A percentile compares a stretch with the other conserved stretches of the same genome.
These are phyloP conservation scores for Myotis daubentonii DNA, from an alignment of 2,797 vertebrate genomes.

Conservation along the genomic window DNA sequence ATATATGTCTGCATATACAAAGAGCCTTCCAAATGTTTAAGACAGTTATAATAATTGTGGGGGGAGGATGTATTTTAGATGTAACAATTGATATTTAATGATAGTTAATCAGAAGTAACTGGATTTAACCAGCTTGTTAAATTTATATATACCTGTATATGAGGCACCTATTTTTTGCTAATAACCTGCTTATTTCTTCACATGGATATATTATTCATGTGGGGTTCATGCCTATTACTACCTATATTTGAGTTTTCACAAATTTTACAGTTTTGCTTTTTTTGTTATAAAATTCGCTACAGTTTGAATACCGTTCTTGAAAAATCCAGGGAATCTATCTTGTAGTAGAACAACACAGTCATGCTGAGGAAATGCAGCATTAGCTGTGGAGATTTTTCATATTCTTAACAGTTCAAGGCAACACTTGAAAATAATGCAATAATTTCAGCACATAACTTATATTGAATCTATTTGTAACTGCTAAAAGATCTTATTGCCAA, in stretches of 20 bases:
- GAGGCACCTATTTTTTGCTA: not conserved
- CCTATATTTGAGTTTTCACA: not conserved
- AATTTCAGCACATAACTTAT: not conserved
- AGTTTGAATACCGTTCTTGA: not conserved
- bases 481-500: not conserved
- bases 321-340: not conserved
- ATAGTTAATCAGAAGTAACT: slow-evolving; percentile 1
- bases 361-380: not conserved
- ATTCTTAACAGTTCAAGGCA: not conserved
- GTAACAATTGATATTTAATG: not conserved
- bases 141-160: not conserved
- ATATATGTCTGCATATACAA: not conserved
- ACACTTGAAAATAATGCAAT: not conserved
- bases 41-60: not conserved
- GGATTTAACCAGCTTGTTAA: not conserved
- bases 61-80: not conserved
- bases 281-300: not conserved
- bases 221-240: not conserved
- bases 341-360: not conserved
- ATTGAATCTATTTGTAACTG: not conserved
- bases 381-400: not conserved
- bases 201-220: not conserved
- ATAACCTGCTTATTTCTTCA: not conserved
- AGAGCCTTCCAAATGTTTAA: not conserved
- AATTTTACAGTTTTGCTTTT: not conserved